Evolutionary conservation across 2,888 invertebrate genomes (phyloP).

Genomic region (Neoscelio sp.): DNA sequence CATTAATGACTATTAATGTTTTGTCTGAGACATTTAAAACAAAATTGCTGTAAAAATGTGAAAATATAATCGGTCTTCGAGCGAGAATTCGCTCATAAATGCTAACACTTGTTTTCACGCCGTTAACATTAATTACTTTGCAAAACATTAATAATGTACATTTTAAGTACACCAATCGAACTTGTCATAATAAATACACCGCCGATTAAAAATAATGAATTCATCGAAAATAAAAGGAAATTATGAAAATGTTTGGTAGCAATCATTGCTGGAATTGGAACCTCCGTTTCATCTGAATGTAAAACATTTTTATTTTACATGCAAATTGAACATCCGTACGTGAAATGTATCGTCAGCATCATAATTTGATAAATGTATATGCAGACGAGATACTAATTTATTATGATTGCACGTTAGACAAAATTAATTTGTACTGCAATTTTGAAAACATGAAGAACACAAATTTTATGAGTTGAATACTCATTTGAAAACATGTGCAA

Average conservation of each 20-base stretch:
- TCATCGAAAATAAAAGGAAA: slow-evolving; percentile 16
- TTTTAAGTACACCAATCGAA: no score
- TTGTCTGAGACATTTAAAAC: no score
- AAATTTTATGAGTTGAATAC: no score
- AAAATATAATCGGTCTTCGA: no score
- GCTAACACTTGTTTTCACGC: no score
- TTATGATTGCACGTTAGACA: neutral
- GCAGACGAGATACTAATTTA: slow-evolving; percentile 6
- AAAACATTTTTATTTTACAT: slow-evolving; percentile 8
- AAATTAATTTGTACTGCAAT: neutral
- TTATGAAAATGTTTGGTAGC: slow-evolving; percentile 19
- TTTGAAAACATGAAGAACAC: neutral
- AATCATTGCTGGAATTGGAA: slow-evolving; percentile 12
- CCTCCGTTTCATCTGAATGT: neutral
- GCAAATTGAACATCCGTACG: slow-evolving; percentile 16
- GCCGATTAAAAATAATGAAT: slow-evolving; percentile 34
- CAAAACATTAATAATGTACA: no score
- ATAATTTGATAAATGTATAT: slow-evolving; percentile 23
- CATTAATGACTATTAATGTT: no score
- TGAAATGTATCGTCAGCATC: neutral
- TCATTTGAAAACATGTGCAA: no score
- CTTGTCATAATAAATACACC: slow-evolving; percentile 18
- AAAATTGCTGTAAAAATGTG: no score
- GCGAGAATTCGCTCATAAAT: no score
- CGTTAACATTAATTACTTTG: no score